Conservation (phyloP, 2,888 invertebrate species). For the Ceramica pisi region DNA sequence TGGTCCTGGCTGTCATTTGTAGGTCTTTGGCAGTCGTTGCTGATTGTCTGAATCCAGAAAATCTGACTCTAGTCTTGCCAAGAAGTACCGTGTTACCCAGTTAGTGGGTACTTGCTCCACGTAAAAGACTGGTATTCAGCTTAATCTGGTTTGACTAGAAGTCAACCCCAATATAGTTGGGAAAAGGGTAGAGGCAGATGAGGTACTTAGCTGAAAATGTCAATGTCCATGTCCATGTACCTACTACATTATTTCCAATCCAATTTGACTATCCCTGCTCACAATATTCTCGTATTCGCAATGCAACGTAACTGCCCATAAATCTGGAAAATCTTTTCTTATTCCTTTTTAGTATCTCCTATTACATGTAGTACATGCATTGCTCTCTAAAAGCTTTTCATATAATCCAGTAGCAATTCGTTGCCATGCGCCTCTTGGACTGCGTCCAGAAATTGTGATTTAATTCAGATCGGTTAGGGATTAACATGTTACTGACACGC, state of each 20-base stretch:
- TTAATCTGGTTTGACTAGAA: too few species aligned
- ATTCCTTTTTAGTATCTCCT: neutral
- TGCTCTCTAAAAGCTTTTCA: conserved; percentile 11
- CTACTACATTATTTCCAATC: conserved; percentile 1
- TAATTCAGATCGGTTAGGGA: conserved; percentile 34
- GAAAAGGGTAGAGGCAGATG: too few species aligned
- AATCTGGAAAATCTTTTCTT: neutral
- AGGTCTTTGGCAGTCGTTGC: too few species aligned
- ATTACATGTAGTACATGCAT: neutral
- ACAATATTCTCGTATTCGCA: neutral
- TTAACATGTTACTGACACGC: conserved; percentile 45
- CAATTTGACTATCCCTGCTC: neutral
- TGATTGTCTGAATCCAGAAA: too few species aligned
- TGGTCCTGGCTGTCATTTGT: too few species aligned
- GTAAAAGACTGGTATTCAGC: too few species aligned
- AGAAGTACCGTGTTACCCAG: too few species aligned
- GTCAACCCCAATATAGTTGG: too few species aligned
- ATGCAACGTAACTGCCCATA: conserved; percentile 3
- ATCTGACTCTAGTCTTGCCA: too few species aligned
- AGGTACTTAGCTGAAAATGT: too few species aligned
- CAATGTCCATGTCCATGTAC: too few species aligned
- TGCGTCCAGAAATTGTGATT: conserved; percentile 46
- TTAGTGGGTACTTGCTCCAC: too few species aligned
- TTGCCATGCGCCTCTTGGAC: conserved; percentile 44
- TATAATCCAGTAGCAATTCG: conserved; percentile 23